phyloP scores from a whole-genome alignment of 23 tunicate species.

The Ascidia mentula region DNA sequence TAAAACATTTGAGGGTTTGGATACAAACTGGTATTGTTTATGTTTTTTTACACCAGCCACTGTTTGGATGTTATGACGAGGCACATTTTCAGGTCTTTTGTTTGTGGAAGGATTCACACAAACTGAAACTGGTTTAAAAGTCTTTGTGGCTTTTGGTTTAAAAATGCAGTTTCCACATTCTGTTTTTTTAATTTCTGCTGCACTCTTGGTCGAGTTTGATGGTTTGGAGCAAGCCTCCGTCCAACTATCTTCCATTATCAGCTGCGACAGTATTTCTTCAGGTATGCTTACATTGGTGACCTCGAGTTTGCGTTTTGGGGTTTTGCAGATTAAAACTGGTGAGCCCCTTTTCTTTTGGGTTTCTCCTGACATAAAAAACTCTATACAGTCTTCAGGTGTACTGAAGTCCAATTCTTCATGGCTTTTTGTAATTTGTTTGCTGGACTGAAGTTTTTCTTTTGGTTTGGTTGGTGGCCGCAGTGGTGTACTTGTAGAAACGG shows the following conservation, averaged over 20 bases:
- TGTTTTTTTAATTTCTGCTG: neutral
- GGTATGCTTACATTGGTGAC: conserved; percentile 42
- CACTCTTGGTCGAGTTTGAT: conserved; percentile 2
- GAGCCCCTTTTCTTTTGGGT: neutral
- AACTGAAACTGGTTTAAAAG: neutral
- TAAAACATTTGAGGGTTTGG: neutral
- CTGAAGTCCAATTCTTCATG: neutral
- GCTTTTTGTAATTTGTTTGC: neutral
- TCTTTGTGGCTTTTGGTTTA: neutral
- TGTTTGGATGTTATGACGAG: neutral
- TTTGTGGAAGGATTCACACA: neutral
- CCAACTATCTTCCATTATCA: conserved; percentile 87
- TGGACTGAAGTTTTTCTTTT: neutral
- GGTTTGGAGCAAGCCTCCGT: conserved; percentile 14
- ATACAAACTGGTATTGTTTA: neutral
- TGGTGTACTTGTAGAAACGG: conserved; percentile 13
- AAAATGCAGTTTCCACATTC: neutral
- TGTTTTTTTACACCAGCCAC: neutral
- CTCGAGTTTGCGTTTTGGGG: conserved; percentile 7
- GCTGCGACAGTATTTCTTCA: conserved; percentile 44
- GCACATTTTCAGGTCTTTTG: too few relatives aligned
- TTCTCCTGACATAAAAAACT: conserved; percentile 5
- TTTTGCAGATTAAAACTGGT: neutral
- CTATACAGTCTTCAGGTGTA: conserved; percentile 5
- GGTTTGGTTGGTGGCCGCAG: neutral